Conservation (phyloP, 2,797 vertebrate species). For the Hippopotamyrus pictus region DNA sequence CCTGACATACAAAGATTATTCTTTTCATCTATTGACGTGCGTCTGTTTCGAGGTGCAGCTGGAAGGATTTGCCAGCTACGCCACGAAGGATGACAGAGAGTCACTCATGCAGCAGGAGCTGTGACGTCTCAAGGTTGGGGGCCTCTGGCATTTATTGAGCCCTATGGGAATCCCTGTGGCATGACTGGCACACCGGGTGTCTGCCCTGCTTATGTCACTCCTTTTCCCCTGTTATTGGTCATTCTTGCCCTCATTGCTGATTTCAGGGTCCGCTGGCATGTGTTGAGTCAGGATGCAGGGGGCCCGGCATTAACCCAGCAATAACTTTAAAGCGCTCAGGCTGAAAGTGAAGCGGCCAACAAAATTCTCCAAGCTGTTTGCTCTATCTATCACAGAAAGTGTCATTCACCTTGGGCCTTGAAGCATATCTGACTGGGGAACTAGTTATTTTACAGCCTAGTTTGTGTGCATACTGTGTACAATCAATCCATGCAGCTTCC, state of each 20-base stretch:
- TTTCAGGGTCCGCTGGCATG: not conserved
- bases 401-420: slow-evolving; percentile 22
- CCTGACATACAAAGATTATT: not conserved
- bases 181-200: not conserved
- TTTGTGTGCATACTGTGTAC: not conserved
- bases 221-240: not conserved
- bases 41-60: not conserved
- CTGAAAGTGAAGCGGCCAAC: not conserved
- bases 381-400: slow-evolving; percentile 8
- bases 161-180: not conserved
- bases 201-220: not conserved
- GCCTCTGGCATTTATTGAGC: not conserved
- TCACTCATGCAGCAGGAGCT: not conserved
- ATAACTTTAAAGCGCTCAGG: not conserved
- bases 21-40: not conserved
- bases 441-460: not conserved
- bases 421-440: not conserved
- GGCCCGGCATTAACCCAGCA: not conserved
- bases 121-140: not conserved
- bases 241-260: not conserved
- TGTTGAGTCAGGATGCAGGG: not conserved
- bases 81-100: not conserved
- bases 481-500: not conserved
- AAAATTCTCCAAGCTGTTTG: slow-evolving; percentile 13
- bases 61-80: not conserved